Percentiles rank a stretch among this genome's conserved stretches.
phyloP scores from a whole-genome alignment of 1,140 invertebrate genomes.

The Trinorchestia longiramus region DNA sequence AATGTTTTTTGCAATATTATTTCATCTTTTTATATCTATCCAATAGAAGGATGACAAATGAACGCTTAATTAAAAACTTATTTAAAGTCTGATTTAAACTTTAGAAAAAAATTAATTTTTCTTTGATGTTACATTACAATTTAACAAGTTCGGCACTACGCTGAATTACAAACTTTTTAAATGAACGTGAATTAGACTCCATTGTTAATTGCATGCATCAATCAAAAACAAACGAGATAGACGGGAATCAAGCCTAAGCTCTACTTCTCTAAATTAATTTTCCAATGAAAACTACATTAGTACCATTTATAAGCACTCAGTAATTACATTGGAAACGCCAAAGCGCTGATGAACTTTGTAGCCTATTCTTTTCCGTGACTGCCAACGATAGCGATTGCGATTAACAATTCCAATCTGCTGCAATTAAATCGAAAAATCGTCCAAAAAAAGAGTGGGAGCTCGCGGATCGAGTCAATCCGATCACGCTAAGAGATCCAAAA shows the following conservation, averaged over 20 bases:
- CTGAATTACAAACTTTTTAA: background rate
- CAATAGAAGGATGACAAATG: no score
- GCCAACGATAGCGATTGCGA: background rate
- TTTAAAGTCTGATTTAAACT: no score
- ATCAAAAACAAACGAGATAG: background rate
- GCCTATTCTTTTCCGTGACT: background rate
- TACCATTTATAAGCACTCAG: background rate
- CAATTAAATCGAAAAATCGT: slow-evolving; percentile 7
- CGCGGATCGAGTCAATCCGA: slow-evolving; percentile 17
- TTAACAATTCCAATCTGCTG: background rate
- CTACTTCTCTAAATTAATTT: background rate
- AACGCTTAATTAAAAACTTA: no score
- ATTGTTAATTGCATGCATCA: background rate
- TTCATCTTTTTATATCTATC: no score
- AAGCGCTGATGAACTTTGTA: background rate
- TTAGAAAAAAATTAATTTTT: no score
- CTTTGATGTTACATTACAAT: no score
- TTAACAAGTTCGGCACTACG: no score
- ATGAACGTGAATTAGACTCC: background rate
- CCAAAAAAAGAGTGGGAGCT: background rate
- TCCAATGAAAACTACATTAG: background rate
- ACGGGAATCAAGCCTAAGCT: background rate
- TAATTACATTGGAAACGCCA: background rate
- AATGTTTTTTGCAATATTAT: no score
- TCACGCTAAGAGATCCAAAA: background rate